Percentiles rank a stretch among this genome's conserved stretches.
Conservation (phyloP, 2,888 invertebrate species). For the Bedellia somnulentella region DNA sequence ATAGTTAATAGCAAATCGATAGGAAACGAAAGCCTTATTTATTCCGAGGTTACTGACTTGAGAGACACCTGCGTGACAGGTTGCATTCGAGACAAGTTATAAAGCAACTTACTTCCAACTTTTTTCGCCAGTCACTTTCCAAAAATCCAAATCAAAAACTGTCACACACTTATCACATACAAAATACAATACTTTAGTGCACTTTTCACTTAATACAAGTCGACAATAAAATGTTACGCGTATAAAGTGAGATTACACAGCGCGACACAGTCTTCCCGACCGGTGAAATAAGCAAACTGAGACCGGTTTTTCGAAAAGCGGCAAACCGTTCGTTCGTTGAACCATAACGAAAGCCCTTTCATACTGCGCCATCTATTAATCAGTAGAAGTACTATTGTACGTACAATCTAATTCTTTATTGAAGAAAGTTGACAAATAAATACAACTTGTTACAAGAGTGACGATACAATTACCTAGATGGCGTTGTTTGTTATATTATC, state of each 20-base stretch:
- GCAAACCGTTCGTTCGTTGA: conserved; percentile 3
- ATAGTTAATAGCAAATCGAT: conserved; percentile 8
- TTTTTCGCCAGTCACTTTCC: conserved; percentile 10
- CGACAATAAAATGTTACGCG: conserved; percentile 41
- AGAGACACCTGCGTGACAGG: conserved; percentile 52
- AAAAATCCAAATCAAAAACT: conserved; percentile 15
- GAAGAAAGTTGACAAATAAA: too few relatives aligned
- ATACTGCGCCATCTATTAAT: conserved; percentile 8
- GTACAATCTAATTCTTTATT: not conserved
- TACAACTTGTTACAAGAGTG: too few relatives aligned
- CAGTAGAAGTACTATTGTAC: not conserved
- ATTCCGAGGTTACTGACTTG: conserved; percentile 9
- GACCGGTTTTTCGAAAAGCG: conserved; percentile 2
- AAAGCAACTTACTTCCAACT: conserved; percentile 29
- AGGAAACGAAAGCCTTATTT: conserved; percentile 9
- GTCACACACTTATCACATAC: conserved; percentile 20
- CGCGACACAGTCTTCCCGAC: conserved; percentile 19
- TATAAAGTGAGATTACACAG: conserved; percentile 20
- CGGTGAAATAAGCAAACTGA: conserved; percentile 35
- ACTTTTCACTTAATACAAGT: conserved; percentile 23
- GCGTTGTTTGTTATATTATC: too few relatives aligned
- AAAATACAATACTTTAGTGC: conserved; percentile 20
- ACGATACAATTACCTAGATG: too few relatives aligned
- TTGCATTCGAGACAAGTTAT: conserved; percentile 27
- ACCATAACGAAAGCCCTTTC: not conserved